phyloP scores from a whole-genome alignment of 2,113 vertebrate species.

The Columbina picui region DNA sequence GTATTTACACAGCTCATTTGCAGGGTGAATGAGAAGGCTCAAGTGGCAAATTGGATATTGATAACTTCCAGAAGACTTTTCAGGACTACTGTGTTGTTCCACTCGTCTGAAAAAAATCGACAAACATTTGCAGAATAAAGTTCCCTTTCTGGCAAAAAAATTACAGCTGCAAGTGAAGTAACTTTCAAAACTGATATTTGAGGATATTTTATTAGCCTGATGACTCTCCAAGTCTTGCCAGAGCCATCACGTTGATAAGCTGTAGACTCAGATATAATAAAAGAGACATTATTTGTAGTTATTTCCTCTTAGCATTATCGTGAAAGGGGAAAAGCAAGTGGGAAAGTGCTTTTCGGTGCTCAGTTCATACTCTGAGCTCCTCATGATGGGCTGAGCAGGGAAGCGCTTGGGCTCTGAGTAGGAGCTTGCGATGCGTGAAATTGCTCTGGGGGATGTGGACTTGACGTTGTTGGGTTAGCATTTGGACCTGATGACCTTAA shows the following conservation, averaged over 20 bases:
- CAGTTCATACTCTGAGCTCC: not conserved
- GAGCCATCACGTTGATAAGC: slow-evolving; percentile 38
- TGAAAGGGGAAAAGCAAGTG: not conserved
- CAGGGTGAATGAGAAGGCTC: slow-evolving; percentile 22
- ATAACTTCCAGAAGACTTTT: slow-evolving; percentile 54
- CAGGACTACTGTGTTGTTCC: not conserved
- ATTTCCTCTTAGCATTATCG: slow-evolving; percentile 35
- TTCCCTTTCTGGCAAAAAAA: not conserved
- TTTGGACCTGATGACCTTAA: too few species aligned
- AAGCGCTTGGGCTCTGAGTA: not conserved
- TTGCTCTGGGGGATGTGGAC: not conserved
- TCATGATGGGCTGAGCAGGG: not conserved
- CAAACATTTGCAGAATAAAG: slow-evolving; percentile 7
- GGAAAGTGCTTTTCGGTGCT: not conserved
- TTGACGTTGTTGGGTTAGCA: too few species aligned
- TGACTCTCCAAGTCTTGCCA: slow-evolving; percentile 47
- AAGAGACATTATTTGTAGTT: slow-evolving; percentile 30
- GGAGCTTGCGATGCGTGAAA: not conserved
- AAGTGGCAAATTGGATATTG: slow-evolving; percentile 24
- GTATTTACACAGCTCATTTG: not conserved
- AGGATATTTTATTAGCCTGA: slow-evolving; percentile 51
- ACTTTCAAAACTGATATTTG: slow-evolving; percentile 52
- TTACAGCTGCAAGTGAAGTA: slow-evolving; percentile 39
- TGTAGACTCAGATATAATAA: not conserved
- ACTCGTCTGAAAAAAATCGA: not conserved